phyloP scores from a whole-genome alignment of 2,797 vertebrate species.

The Microctenopoma steveboyesi region DNA sequence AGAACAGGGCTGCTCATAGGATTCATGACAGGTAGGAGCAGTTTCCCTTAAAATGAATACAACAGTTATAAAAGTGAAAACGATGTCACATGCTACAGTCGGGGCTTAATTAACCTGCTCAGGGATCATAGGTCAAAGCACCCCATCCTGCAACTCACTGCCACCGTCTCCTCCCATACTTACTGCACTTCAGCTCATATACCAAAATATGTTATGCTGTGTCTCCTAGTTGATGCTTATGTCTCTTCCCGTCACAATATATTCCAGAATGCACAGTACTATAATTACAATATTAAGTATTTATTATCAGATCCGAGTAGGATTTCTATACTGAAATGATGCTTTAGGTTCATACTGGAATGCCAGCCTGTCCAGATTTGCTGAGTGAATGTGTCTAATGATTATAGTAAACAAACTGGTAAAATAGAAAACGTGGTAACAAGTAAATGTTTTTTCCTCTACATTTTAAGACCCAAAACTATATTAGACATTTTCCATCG shows the following conservation, averaged over 20 bases:
- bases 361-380: background rate
- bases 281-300: too few relatives aligned
- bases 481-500: slow-evolving; percentile 12
- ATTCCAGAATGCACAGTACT: too few relatives aligned
- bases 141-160: too few relatives aligned
- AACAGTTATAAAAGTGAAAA: background rate
- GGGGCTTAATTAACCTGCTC: background rate
- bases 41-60: slow-evolving; percentile 25
- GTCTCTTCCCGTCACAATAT: too few relatives aligned
- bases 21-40: slow-evolving; percentile 45
- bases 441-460: background rate
- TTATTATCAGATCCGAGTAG: too few relatives aligned
- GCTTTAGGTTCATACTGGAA: too few relatives aligned
- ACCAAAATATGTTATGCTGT: too few relatives aligned
- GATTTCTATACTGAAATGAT: too few relatives aligned
- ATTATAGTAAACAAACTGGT: background rate
- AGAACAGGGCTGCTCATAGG: slow-evolving; percentile 45
- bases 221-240: too few relatives aligned
- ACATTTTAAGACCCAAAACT: background rate
- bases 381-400: background rate
- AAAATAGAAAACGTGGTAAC: background rate
- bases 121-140: background rate
- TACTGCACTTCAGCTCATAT: too few relatives aligned
- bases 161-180: too few relatives aligned
- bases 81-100: background rate